Evolutionary conservation across 2,797 vertebrate genomes (phyloP), one percentile per base, ranked within the genome.

Genomic region (Cygnus olor): DNA sequence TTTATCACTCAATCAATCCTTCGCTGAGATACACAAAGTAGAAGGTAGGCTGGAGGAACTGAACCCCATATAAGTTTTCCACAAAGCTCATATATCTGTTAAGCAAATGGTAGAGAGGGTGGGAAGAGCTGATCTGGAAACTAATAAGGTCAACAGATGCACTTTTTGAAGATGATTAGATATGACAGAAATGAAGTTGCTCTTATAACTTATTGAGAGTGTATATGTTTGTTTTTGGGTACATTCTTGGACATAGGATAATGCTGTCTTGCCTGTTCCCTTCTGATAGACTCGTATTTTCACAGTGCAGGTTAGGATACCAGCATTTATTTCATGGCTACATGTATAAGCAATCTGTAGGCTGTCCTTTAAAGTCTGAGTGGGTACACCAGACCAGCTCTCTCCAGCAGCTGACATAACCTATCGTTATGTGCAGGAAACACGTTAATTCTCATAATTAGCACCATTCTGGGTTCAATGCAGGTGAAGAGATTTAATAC

Each of bases 361-460:
- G 58, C 85, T 94, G 82, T 32, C 20, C n/a, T 91, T 92, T 28
- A 88, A 25, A 91, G 56, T 79, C 69, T 81, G 95, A 87, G 86
- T 95, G 96, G 74, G 93, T 94, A 94, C 81, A 80, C 27, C 94
- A 94, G 40, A 84, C 32, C 38, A 53, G 84, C 69, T 88, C 73
- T 69, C 81, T 89, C 86, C 85, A 94, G 70, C 89, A 96, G 90
- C 64, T 90, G 94, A 92, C 58, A 27, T 54, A 87, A 84, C 64
- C 69, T 82, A 65, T 90, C 95, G 90, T 94, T 96, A 82, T 34
- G 24, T 49, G 70, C 74, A 87, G 93, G 80, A 97, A 91, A 57
- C 69, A 58, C 90, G 87, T 63, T 96, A 97, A 96, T 97, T 71
- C 86, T 90, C 81, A 88, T 89, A 94, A 97, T 96, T 96, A 96